Conservation (phyloP, 2,113 vertebrate genomes). For the Opisthocomus hoazin region DNA sequence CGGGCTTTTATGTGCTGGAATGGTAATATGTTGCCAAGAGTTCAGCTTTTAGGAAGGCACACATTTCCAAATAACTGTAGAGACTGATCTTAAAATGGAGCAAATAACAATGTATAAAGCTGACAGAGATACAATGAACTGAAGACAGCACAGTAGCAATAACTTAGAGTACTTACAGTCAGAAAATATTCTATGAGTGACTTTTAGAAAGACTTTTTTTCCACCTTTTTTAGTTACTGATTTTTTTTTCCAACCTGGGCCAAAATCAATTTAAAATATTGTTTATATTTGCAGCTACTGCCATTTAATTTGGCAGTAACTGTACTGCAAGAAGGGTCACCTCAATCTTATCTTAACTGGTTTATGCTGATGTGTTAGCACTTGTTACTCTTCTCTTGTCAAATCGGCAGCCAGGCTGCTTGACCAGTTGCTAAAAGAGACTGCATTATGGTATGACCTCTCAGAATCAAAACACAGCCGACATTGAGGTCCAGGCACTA, state of each 20-base stretch:
- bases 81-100: slow-evolving; percentile 12
- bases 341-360: not conserved
- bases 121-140: not conserved
- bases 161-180: not conserved
- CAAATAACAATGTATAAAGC: not conserved
- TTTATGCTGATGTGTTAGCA: not conserved
- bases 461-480: not conserved
- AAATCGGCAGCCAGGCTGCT: not conserved
- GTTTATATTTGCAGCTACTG: not conserved
- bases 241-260: not conserved
- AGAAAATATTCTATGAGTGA: not conserved
- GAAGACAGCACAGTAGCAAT: not conserved
- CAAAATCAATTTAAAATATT: not conserved
- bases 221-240: not conserved
- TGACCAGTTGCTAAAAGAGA: not conserved
- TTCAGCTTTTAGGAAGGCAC: slow-evolving; percentile 3
- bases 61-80: not conserved
- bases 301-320: not conserved
- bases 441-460: not conserved
- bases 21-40: not conserved
- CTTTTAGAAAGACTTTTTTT: not conserved
- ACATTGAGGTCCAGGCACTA: not conserved
- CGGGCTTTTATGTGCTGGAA: slow-evolving; percentile 8
- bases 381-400: not conserved
- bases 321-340: not conserved